These are phyloP conservation scores for Telmatochromis sp. DNA, from an alignment of 2,113 vertebrate species.

Conservation along the genomic window DNA sequence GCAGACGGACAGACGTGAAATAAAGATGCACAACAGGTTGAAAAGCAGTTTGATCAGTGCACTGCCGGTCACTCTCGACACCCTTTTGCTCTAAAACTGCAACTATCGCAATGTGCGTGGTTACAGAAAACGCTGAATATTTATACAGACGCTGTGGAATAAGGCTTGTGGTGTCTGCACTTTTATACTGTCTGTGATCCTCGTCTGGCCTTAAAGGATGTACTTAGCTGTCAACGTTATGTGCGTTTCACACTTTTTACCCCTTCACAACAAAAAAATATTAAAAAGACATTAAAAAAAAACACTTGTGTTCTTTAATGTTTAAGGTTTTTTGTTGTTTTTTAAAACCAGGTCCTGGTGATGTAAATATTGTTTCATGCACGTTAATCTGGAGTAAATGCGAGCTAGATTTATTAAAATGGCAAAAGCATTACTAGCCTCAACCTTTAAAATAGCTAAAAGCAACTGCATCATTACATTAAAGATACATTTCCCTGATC, in stretches of 20 bases:
- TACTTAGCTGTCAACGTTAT: not conserved
- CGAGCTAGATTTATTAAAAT: not conserved
- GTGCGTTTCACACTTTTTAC: not conserved
- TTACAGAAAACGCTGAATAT: not conserved
- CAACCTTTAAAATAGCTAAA: not conserved
- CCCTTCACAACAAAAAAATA: not conserved
- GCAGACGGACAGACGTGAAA: conserved; percentile 39
- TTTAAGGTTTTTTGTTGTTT: not conserved
- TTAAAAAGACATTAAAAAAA: not conserved
- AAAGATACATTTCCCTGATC: not conserved
- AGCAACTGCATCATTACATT: not conserved
- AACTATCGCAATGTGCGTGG: not conserved
- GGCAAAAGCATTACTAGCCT: not conserved
- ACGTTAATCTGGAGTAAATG: not conserved
- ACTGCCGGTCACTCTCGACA: not conserved
- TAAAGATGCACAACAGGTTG: conserved; percentile 55
- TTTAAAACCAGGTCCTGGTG: not conserved
- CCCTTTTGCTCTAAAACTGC: conserved; percentile 9
- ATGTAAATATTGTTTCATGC: not conserved
- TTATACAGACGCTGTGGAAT: not conserved
- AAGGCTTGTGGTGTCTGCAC: not conserved
- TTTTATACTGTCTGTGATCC: not conserved
- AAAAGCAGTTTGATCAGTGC: conserved; percentile 52
- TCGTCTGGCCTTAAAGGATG: not conserved
- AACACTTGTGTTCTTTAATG: not conserved